Base-by-base conservation (phyloP, 2,113 vertebrate species). In the Platysteira castanea region DNA sequence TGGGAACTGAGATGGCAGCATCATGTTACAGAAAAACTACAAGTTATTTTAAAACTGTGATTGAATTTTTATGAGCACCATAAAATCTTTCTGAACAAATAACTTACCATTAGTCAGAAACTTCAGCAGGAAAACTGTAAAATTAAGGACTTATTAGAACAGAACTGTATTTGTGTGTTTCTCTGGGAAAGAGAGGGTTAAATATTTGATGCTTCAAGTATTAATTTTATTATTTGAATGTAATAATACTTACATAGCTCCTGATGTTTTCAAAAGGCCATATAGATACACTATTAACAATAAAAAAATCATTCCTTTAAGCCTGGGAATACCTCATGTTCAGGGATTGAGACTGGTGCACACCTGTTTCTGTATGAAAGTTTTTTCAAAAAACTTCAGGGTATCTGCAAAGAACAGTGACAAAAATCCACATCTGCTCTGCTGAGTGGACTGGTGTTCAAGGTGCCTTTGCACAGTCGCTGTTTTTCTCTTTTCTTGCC, bases 31-130 rank as follows among this genome's bases (percentile, higher is more conserved):
- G 95, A 98, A 98, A 98, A 98, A 90, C 97, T 96, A 96, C 93
- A 98, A 96, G 97, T 98, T 98, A 98, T 98, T 98, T 98, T 98
- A 97, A 98, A 98, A 98, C 97, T 98, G 97, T 98, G 98, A 98
- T 98, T 98, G 98, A 98, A 95, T 31, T 98, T 98, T 98, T 98
- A 98, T 92, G 98, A 97, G 97, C 42, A 73, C 95, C 95, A 93
- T 98, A 98, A 98, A 98, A 98, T 97, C 97, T 98, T 98, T 98
- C 98, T 97, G 97, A 98, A 98, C 98, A 98, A 98, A 98, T 98
- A 98, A 98, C 93, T 98, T 96, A 94, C 95, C 98, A 39, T 98
- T 97, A 96, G 96, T 97, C 91, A 97, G 97, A 97, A 97, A 97
- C 94, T 97, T 95, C 97, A 97, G 95, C 96, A 84, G 98, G 97